Percentiles rank a stretch among this genome's conserved stretches.
Evolutionary conservation across 2,113 vertebrate genomes (phyloP).

Genomic region (Chaenocephalus aceratus): DNA sequence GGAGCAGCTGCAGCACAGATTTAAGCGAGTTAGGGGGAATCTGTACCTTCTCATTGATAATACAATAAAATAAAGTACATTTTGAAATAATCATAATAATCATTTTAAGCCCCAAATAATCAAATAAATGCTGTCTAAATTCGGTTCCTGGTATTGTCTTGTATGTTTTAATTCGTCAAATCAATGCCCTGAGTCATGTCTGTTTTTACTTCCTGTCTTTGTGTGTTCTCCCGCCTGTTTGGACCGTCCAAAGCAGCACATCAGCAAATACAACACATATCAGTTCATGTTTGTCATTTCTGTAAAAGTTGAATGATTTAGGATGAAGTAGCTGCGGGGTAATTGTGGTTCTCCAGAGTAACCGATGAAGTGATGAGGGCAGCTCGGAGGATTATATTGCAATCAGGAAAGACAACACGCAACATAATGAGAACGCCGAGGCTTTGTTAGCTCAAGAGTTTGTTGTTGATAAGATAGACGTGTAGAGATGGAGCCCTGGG

Average conservation of each 20-base stretch:
- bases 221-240: too few relatives aligned
- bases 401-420: not conserved
- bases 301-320: too few relatives aligned
- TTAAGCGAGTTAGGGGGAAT: not conserved
- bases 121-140: not conserved
- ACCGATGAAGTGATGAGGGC: too few relatives aligned
- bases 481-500: not conserved
- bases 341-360: too few relatives aligned
- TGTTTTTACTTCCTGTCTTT: too few relatives aligned
- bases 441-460: conserved; percentile 4
- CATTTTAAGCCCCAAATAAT: not conserved
- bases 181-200: too few relatives aligned
- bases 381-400: not conserved
- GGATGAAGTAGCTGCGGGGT: too few relatives aligned
- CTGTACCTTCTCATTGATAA: not conserved
- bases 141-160: not conserved
- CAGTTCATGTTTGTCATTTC: too few relatives aligned
- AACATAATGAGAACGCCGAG: not conserved
- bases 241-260: not conserved
- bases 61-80: not conserved
- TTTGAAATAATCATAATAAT: not conserved
- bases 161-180: too few relatives aligned
- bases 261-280: not conserved
- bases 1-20: not conserved
- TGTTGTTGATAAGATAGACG: not conserved